A percentile compares a stretch with the other conserved stretches of the same genome.
Conservation (phyloP, 1,140 invertebrate genomes). For the Saccostrea echinata region DNA sequence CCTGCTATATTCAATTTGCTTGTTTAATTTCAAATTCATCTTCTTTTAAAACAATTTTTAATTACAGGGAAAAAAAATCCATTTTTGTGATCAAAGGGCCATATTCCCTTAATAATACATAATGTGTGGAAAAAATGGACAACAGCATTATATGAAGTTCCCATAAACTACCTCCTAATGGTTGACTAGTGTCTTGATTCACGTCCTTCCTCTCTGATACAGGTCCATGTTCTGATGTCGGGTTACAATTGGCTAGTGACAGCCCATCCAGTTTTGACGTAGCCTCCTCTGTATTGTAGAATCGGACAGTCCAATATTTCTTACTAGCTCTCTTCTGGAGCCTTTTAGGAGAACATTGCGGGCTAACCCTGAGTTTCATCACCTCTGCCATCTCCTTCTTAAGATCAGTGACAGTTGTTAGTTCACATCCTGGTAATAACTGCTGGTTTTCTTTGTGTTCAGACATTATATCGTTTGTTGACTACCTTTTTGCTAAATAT, state of each 20-base stretch:
- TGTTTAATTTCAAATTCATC: no score
- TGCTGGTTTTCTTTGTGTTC: neutral
- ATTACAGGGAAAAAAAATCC: no score
- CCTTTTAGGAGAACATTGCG: conserved; percentile 43
- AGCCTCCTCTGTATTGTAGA: conserved; percentile 56
- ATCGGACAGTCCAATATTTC: conserved; percentile 56
- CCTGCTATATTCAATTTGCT: no score
- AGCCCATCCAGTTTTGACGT: conserved; percentile 55
- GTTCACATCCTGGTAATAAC: neutral
- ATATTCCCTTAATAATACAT: no score
- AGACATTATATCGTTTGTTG: neutral
- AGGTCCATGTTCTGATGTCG: conserved; percentile 46
- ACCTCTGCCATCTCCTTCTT: neutral
- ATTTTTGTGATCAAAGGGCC: no score
- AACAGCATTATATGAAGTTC: no score
- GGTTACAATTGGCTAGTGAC: conserved; percentile 62
- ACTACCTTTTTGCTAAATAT: neutral
- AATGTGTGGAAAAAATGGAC: no score
- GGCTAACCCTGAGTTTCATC: neutral
- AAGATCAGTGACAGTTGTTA: neutral
- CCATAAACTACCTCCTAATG: neutral
- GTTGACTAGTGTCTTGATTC: neutral
- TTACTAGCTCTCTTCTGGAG: conserved; percentile 52
- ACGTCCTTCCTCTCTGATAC: neutral
- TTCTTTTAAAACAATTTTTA: no score